These are phyloP conservation scores for Himantopus leucocephalus DNA, from an alignment of 2,113 vertebrate genomes.

Conservation along the genomic window DNA sequence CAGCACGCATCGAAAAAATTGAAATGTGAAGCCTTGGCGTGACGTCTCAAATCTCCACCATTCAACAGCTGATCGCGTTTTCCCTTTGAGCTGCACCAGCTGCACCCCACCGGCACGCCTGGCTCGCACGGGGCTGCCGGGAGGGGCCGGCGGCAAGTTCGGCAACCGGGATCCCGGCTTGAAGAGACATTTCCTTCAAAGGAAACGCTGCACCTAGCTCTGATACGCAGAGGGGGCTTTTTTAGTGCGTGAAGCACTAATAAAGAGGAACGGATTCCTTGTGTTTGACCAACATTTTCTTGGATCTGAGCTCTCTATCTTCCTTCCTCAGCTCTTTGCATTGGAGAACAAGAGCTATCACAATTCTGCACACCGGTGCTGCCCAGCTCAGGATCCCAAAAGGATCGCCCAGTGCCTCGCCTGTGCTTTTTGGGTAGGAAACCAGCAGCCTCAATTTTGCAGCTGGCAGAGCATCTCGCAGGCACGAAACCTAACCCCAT, in stretches of 20 bases:
- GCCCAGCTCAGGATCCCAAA: background rate
- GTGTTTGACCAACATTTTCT: background rate
- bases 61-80: background rate
- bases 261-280: background rate
- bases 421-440: background rate
- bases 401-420: background rate
- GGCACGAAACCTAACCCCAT: background rate
- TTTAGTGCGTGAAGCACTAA: background rate
- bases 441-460: background rate
- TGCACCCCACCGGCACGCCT: background rate
- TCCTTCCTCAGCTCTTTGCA: background rate
- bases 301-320: background rate
- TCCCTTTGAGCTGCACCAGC: background rate
- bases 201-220: background rate
- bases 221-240: fast-evolving
- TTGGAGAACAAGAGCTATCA: background rate
- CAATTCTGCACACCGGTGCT: fast-evolving
- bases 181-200: background rate
- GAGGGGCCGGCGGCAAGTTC: background rate
- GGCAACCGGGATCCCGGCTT: background rate
- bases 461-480: background rate
- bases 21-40: background rate
- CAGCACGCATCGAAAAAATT: background rate
- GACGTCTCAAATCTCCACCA: background rate
- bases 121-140: fast-evolving